Conservation (phyloP, 2,888 invertebrate genomes). For the Rhamnusium bicolor region DNA sequence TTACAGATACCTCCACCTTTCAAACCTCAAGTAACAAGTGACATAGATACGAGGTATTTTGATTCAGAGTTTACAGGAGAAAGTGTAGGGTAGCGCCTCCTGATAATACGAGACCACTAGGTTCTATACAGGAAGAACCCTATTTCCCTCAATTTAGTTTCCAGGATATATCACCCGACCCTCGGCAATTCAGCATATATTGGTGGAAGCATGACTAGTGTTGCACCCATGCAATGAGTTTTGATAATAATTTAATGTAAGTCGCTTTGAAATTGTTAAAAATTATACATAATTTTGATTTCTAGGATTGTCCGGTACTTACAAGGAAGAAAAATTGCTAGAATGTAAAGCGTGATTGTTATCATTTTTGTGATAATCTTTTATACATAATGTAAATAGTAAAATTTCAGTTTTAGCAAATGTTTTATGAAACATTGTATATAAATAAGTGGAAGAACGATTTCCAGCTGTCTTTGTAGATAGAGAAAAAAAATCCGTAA, state of each 20-base stretch:
- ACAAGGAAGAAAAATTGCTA: slow-evolving; percentile 4
- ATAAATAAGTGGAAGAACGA: slow-evolving; percentile 33
- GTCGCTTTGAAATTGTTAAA: neutral
- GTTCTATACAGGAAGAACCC: slow-evolving; percentile 81
- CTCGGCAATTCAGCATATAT: slow-evolving; percentile 77
- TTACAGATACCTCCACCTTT: slow-evolving; percentile 91
- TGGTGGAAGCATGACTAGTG: slow-evolving; percentile 76
- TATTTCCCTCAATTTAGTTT: slow-evolving; percentile 89
- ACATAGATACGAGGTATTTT: slow-evolving; percentile 98
- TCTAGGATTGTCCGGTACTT: slow-evolving; percentile 20
- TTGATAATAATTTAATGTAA: slow-evolving; percentile 26
- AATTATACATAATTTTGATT: neutral
- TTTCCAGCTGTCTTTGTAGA: neutral
- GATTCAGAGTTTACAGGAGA: slow-evolving; percentile 99
- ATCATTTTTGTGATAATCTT: slow-evolving; percentile 54
- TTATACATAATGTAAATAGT: slow-evolving; percentile 52
- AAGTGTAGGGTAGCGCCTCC: slow-evolving; percentile 97
- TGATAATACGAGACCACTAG: slow-evolving; percentile 77
- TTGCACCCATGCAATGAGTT: slow-evolving; percentile 70
- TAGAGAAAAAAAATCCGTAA: neutral
- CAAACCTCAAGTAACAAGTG: slow-evolving; percentile 93
- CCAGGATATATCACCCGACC: slow-evolving; percentile 80
- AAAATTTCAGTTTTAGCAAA: slow-evolving; percentile 43
- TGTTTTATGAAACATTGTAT: slow-evolving; percentile 40
- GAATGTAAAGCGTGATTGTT: slow-evolving; percentile 43